Base-by-base conservation (phyloP, 2,113 vertebrate species). In the Cisticola juncidis region DNA sequence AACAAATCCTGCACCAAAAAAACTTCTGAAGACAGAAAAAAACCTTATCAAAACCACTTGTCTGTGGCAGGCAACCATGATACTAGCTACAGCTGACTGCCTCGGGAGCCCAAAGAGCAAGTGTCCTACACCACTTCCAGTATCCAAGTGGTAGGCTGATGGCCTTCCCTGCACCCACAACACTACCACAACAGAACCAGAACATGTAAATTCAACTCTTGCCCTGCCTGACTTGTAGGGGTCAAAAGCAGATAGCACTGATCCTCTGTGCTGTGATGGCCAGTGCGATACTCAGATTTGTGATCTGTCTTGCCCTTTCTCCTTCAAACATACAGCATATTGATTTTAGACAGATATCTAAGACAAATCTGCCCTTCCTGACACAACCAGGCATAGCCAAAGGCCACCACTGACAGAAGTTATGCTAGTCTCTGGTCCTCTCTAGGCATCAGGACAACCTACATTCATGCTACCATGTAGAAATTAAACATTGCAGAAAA, bases 81-180 rank as follows among this genome's bases (percentile, higher is more conserved):
- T 64, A 35, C 10, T 44, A 62, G 24, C 47, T 54, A 19, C 1
- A 7, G 31, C 17, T 50, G 14, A 44, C 23, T 48, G 12, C 45
- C 53, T 57, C 36, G 33, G 68, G 16, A 90, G 2, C 15, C 42
- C 33, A 36, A 64, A 72, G 28, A 22, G 3, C 6, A 21, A 50
- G 14, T 10, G 7, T 56, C 15, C n/a, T 73, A 51, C 5, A 51
- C 1, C 2, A 24, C 23, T 28, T 65, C 16, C 1, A 3, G 13
- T 31, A 12, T 44, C 21, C 2, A 3, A 31, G 16, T 28, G 35
- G 4, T 26, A 54, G 22, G 14, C 12, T 56, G 18, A 23, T 35
- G 23, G 21, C 28, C 16, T 90, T 80, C 12, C 7, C 24, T 1
- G 0, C 2, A 2, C 22, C 8, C 40, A 21, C 0, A 4, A 9